Percentiles rank a stretch among this genome's conserved stretches.
These are phyloP conservation scores for Caenorhabditis remanei DNA, from an alignment of 1,140 invertebrate species.

Conservation along the genomic window DNA sequence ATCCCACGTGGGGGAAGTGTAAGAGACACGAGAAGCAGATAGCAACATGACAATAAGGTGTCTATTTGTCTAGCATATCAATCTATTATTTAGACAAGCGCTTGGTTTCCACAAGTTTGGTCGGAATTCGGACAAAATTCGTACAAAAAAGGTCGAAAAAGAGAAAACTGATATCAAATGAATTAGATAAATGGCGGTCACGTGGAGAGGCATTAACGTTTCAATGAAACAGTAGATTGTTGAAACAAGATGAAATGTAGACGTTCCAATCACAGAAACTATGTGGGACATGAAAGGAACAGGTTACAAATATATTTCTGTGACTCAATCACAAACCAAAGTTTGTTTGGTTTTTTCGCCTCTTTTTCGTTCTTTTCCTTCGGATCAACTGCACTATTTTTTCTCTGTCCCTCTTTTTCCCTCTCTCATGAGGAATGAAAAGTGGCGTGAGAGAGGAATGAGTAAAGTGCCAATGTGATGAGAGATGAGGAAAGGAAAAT, in stretches of 20 bases:
- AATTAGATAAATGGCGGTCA: background rate
- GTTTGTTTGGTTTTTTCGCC: constrained; percentile 43
- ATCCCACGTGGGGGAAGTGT: background rate
- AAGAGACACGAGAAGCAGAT: background rate
- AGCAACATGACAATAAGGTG: constrained; percentile 13
- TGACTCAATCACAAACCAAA: constrained; percentile 36
- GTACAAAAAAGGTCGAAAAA: background rate
- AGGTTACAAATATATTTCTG: constrained; percentile 42
- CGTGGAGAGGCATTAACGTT: background rate
- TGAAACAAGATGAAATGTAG: background rate
- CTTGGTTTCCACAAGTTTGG: background rate
- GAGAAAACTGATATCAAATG: background rate
- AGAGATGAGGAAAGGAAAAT: background rate
- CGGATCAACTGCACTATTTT: constrained; percentile 33
- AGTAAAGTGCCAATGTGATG: background rate
- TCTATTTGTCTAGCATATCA: constrained; percentile 37
- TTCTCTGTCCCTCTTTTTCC: background rate
- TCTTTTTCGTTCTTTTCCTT: background rate
- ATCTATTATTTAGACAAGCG: background rate
- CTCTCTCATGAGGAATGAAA: constrained; percentile 4
- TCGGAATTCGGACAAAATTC: background rate
- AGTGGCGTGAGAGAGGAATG: constrained; percentile 37
- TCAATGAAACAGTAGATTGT: background rate
- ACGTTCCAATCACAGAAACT: background rate
- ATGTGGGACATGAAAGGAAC: background rate